Percentiles rank a stretch among this genome's conserved stretches.
phyloP scores from a whole-genome alignment of 2,113 vertebrate genomes.

The Sceloporus undulatus region DNA sequence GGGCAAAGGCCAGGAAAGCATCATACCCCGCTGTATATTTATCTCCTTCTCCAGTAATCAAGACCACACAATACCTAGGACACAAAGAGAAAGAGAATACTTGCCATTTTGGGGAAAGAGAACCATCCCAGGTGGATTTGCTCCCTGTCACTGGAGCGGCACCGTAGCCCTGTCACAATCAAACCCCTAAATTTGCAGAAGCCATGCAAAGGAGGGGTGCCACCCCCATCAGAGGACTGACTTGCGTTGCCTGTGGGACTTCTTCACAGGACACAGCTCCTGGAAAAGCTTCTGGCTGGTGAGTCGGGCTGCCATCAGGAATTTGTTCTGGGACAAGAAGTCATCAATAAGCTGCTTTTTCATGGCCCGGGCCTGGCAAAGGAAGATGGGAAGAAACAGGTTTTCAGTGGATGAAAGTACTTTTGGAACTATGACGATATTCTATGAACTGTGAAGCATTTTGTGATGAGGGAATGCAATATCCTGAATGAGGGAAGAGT shows the following conservation, averaged over 20 bases:
- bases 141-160: neutral
- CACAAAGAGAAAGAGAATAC: neutral
- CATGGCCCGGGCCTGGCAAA: slow-evolving; percentile 88
- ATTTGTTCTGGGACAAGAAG: slow-evolving; percentile 94
- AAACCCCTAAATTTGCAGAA: too few relatives aligned
- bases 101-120: rapidly evolving
- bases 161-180: neutral
- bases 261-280: slow-evolving; percentile 93
- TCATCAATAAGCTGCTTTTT: slow-evolving; percentile 94
- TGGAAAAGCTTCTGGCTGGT: slow-evolving; percentile 94
- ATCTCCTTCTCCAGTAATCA: slow-evolving; percentile 86
- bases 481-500: too few relatives aligned
- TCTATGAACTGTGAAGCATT: too few relatives aligned
- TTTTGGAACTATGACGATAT: too few relatives aligned
- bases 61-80: slow-evolving; percentile 89
- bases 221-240: slow-evolving; percentile 68
- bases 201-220: neutral
- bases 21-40: slow-evolving; percentile 80
- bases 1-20: slow-evolving; percentile 89
- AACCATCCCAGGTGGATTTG: neutral
- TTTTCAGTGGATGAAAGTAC: too few relatives aligned
- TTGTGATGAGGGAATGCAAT: too few relatives aligned
- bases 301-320: slow-evolving; percentile 89
- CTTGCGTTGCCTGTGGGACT: slow-evolving; percentile 95
- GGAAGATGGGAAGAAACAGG: neutral